Evolutionary conservation across 2,113 vertebrate genomes (phyloP), one percentile per base, ranked within the genome.

Genomic region (Gopherus evgoodei): DNA sequence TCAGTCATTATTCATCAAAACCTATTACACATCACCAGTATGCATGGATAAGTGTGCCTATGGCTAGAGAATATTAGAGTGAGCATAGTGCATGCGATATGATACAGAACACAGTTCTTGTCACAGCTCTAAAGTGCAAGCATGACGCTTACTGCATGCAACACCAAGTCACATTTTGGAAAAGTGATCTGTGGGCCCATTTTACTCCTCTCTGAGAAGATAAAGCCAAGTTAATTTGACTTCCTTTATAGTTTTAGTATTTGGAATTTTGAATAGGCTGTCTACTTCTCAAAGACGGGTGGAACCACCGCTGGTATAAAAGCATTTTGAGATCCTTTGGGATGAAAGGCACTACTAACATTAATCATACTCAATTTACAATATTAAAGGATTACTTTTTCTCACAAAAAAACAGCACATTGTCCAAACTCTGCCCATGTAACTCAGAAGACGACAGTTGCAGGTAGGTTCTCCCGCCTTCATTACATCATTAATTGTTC

Each of bases 71-170:
- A 38, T 14, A 21, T 38, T 21, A 21, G n/a, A n/a, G 38, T 21
- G 5, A 75, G 69, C 13, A 75, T 11, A 93, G 90, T 82, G 27
- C 13, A 81, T 56, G 85, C 47, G 83, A 86, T 75, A 44, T 11
- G 62, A 86, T 87, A 62, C 81, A 96, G 91, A 92, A 92, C 79
- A 93, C 52, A 52, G 57, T 53, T 16, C 95, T 90, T 94, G 92
- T 90, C 65, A 65, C 17, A 49, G 88, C 87, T 84, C 89, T 95
- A 86, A 94, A 93, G 59, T 72, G 87, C 50, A 93, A 54, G 91
- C 83, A 88, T 91, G 81, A 92, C 79, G 94, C 52, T 85, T 76
- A 89, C 57, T 62, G 57, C 57, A 50, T 62, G 11, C 57, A 62
- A 14, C 72, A 91, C 31, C 35, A 52, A 6, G 86, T 86, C 90